These are phyloP conservation scores for Stegodyphus mimosarum DNA, from an alignment of 1,140 invertebrate species.

Conservation along the genomic window DNA sequence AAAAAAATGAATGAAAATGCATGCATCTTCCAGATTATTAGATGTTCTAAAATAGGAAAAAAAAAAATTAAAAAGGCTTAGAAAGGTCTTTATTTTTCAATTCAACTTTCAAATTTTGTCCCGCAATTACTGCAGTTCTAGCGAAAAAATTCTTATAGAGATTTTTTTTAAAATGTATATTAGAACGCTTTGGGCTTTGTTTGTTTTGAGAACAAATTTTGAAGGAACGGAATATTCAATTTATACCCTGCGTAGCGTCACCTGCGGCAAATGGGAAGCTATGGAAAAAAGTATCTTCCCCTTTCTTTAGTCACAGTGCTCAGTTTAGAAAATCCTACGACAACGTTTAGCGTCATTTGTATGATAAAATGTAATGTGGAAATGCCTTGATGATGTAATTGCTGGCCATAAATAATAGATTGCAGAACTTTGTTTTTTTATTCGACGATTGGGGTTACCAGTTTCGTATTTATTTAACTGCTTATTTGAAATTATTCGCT, in stretches of 20 bases:
- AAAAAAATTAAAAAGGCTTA: background rate
- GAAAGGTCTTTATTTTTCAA: constrained; percentile 8
- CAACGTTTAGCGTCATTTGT: constrained; percentile 57
- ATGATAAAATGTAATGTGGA: constrained; percentile 46
- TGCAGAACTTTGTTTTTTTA: background rate
- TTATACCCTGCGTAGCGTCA: constrained; percentile 55
- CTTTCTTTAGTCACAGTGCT: background rate
- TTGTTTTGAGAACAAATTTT: constrained; percentile 39
- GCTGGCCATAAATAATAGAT: constrained; percentile 52
- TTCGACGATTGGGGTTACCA: constrained; percentile 20
- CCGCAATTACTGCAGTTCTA: constrained; percentile 42
- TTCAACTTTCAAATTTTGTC: constrained; percentile 34
- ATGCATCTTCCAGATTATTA: background rate
- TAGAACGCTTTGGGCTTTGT: constrained; percentile 32
- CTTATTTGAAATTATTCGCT: no score
- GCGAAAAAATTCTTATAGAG: background rate
- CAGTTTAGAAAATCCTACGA: constrained; percentile 23
- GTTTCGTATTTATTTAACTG: background rate
- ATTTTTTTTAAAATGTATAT: constrained; percentile 36
- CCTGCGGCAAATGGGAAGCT: constrained; percentile 49
- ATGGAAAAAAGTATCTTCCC: background rate
- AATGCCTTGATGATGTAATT: constrained; percentile 57
- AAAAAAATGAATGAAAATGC: background rate
- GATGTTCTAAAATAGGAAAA: constrained; percentile 11
- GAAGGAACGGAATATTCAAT: constrained; percentile 56